Percentiles rank a stretch among this genome's conserved stretches.
These are phyloP conservation scores for Rhagoletis pomonella DNA, from an alignment of 1,140 invertebrate genomes.

Conservation along the genomic window DNA sequence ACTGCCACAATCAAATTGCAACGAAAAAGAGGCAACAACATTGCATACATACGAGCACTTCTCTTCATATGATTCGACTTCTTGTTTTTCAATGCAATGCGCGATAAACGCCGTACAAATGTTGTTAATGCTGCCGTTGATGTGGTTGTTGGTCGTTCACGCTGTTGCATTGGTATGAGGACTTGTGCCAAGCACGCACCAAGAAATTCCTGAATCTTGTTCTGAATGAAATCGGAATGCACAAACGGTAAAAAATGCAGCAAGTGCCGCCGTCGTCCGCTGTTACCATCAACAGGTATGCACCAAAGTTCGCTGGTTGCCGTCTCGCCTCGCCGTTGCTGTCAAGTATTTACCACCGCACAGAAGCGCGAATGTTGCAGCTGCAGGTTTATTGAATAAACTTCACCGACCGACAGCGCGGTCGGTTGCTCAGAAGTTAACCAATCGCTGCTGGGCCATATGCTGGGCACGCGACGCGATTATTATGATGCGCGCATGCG, in stretches of 20 bases:
- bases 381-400: conserved; percentile 73
- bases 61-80: neutral
- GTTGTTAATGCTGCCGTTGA: neutral
- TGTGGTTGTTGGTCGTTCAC: neutral
- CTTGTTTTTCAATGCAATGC: conserved; percentile 45
- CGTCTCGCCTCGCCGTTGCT: neutral
- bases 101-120: neutral
- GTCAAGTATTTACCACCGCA: neutral
- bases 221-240: conserved; percentile 67
- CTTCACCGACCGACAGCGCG: conserved; percentile 57
- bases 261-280: conserved; percentile 6
- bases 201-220: conserved; percentile 72
- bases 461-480: conserved; percentile 44
- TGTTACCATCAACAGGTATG: neutral
- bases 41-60: neutral
- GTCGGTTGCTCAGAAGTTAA: neutral
- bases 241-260: conserved; percentile 54
- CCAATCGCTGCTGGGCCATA: neutral
- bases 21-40: neutral
- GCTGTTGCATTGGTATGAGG: conserved; percentile 16
- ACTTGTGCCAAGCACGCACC: conserved; percentile 73
- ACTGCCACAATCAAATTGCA: conserved; percentile 7
- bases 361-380: conserved; percentile 11
- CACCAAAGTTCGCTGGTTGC: neutral
- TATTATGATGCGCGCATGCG: conserved; percentile 45